Evolutionary conservation across 2,113 vertebrate genomes (phyloP), one percentile per base, ranked within the genome.

Genomic region (Globicephala melas): DNA sequence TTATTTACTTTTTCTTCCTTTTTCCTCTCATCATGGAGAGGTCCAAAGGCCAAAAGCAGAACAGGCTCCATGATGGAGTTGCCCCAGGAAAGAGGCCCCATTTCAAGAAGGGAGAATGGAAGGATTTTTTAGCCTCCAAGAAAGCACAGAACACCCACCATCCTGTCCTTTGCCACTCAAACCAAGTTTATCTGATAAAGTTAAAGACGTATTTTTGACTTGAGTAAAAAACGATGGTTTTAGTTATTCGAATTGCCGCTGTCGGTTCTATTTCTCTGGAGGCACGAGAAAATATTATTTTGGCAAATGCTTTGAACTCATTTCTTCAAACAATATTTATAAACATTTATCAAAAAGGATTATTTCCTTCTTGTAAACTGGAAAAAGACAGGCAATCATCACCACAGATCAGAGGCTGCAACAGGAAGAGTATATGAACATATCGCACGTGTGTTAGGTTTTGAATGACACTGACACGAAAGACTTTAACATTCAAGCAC

Each of bases 61-160:
- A 28, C 4, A 1, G 41, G 6, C 14, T 68, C 58, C 58, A 3
- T 3, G 0, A 0, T 0, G 3, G 65, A 58, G 17, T 1, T 3
- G 17, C 31, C 31, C 0, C 1, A 0, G 18, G 65, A 55, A 58
- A 44, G 67, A 36, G 26, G 3, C n/a, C 8, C 74, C 13, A 2
- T 12, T 36, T n/a, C 36, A 31, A 0, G 3, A 25, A 2, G 10
- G 62, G 36, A 31, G 28, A 15, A 6, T 0, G 18, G 5, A 31
- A 28, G 41, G 28, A 68, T 1, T 38, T 23, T 38, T 17, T 26
- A 41, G 10, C 0, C 73, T 33, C 38, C 41, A 36, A 58, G 76
- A 3, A 70, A 50, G 36, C 23, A 15, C 20, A 28, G 38, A 73
- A 31, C 9, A 0, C 26, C 50, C 14, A 1, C 25, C 8, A 8